Evolutionary conservation across 2,797 vertebrate species (phyloP).

Genomic region (Alcedo quadribrachys): DNA sequence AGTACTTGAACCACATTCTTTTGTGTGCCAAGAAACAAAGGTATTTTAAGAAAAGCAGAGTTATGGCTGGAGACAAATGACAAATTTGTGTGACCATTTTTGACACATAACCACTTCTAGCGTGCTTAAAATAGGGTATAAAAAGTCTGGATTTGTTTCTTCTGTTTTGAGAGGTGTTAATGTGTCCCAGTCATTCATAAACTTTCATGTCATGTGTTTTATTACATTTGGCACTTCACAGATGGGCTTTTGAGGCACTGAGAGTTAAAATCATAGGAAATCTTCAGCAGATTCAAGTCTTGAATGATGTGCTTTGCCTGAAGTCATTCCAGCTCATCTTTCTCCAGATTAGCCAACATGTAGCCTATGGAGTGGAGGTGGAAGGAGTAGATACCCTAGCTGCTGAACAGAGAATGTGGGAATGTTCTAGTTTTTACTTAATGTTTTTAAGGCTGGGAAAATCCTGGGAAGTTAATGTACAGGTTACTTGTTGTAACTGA

Average conservation of each 20-base stretch:
- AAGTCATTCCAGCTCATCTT: background rate
- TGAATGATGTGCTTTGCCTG: background rate
- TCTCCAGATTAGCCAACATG: background rate
- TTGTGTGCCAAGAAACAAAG: background rate
- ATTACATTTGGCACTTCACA: background rate
- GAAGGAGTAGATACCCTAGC: background rate
- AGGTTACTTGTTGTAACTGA: background rate
- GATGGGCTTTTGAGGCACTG: background rate
- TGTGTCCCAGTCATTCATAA: background rate
- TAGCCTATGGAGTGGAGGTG: background rate
- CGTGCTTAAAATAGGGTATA: background rate
- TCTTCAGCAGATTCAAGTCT: background rate
- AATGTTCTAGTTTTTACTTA: background rate
- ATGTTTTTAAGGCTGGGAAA: background rate
- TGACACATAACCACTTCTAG: background rate
- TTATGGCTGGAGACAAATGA: background rate
- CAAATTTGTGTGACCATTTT: background rate
- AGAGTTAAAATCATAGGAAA: background rate
- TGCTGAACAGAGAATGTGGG: background rate
- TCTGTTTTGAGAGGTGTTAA: conserved; percentile 7
- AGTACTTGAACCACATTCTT: background rate
- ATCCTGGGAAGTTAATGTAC: background rate
- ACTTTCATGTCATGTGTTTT: background rate
- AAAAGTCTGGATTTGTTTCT: background rate
- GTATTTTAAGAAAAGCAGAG: background rate